Conservation (phyloP, 2,888 invertebrate species). For the Archips crataeganus region DNA sequence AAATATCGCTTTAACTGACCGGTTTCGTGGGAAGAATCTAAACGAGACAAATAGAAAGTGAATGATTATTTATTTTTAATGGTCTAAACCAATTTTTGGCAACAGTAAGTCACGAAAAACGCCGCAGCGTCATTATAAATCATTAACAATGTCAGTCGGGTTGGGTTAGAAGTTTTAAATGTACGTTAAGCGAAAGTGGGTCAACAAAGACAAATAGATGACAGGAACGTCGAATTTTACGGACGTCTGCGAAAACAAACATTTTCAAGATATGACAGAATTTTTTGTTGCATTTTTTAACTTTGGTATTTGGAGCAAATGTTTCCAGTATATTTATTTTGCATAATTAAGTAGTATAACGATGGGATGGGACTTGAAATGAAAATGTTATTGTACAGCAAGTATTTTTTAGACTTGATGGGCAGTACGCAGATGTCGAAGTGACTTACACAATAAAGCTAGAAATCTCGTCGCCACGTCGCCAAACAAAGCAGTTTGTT, state of each 20-base stretch:
- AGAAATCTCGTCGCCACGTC: constrained; percentile 42
- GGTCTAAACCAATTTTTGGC: constrained; percentile 63
- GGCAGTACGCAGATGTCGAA: not conserved
- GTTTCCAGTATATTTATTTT: not conserved
- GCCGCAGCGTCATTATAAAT: constrained; percentile 58
- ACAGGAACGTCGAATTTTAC: constrained; percentile 52
- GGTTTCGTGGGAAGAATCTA: constrained; percentile 50
- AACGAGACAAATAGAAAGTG: constrained; percentile 52
- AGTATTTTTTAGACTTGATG: not conserved
- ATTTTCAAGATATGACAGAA: constrained; percentile 26
- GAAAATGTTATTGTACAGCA: no score
- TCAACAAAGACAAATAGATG: constrained; percentile 67
- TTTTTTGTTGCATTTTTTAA: constrained; percentile 10
- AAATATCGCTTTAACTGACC: not conserved
- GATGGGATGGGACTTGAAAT: no score
- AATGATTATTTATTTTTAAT: constrained; percentile 53
- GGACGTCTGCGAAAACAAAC: constrained; percentile 50
- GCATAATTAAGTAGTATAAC: no score
- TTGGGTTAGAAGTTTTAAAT: constrained; percentile 47
- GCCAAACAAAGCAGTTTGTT: constrained; percentile 58
- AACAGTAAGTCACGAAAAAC: constrained; percentile 61
- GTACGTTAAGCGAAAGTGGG: constrained; percentile 61
- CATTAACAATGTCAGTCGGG: constrained; percentile 61
- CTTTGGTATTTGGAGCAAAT: constrained; percentile 10
- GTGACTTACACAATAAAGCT: constrained; percentile 2